Evolutionary conservation across 2,888 invertebrate species (phyloP), one percentile per base, ranked within the genome.

Genomic region (Lithophane semibrunnea): DNA sequence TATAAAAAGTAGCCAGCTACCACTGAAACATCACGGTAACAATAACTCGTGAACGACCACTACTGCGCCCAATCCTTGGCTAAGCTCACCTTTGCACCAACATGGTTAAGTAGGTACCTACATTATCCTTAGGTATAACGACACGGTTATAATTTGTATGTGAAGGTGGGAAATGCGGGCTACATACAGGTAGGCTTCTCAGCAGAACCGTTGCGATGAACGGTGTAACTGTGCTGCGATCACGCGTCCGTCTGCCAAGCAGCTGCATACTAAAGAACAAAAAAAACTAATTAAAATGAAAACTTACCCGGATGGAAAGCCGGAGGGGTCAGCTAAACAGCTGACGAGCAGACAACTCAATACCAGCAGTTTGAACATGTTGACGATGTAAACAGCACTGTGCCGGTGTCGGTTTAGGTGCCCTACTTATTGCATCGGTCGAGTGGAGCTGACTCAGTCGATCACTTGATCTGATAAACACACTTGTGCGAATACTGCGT

Each of bases 331-430:
- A n/a, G 84, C 72, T 18, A 73, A 49, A 44, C 72, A 73, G 42
- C 69, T 54, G 42, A 58, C 66, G 24, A 84, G 58, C 63, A 83
- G 9, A 67, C 80, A 80, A 63, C 37, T 73, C 76, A 76, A 42
- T 13, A 83, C 49, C 63, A 84, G 37, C 54, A 84, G 63, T 60
- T 83, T 83, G 49, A 44, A 70, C 83, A 83, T 80, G 80, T 64
- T 83, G 82, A 10, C 13, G 68, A 56, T 13, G 49, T 56, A 37
- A 24, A 18, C 29, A 58, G 67, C 61, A 83, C 65, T 84, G 63
- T 67, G 44, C 54, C 37, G 58, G n/a, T n/a, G 12, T 9, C 60
- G 13, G 18, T 21, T 9, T 0, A 5, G 21, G 12, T 29, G n/a
- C 21, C 13, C 54, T 80, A 70, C 72, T 80, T 83, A 84, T 80